Percentiles rank a stretch among this genome's conserved stretches.
These are phyloP conservation scores for Hylaeus volcanicus DNA, from an alignment of 1,140 invertebrate genomes.

Conservation along the genomic window DNA sequence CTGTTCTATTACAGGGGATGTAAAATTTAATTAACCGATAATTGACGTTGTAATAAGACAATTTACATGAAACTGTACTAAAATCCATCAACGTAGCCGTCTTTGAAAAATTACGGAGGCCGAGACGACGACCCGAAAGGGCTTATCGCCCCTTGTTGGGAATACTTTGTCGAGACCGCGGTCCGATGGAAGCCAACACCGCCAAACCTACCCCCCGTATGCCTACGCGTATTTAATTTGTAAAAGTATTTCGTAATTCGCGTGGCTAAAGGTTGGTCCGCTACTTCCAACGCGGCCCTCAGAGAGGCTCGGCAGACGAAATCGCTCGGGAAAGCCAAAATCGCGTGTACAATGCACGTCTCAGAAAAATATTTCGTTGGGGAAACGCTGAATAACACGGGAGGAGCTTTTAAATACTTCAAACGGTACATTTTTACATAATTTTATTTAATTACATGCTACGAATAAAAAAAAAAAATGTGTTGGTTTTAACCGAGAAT, in stretches of 20 bases:
- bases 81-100: constrained; percentile 27
- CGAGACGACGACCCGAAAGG: constrained; percentile 50
- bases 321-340: constrained; percentile 54
- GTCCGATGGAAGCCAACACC: constrained; percentile 70
- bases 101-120: constrained; percentile 54
- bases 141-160: constrained; percentile 69
- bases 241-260: constrained; percentile 75
- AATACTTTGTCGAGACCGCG: constrained; percentile 75
- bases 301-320: constrained; percentile 52
- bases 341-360: constrained; percentile 58
- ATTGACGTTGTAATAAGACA: background rate
- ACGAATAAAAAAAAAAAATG: no score
- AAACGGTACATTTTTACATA: no score
- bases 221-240: constrained; percentile 72
- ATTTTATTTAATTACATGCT: no score
- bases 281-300: constrained; percentile 61
- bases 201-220: constrained; percentile 61
- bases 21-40: no score
- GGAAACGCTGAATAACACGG: no score
- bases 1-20: no score
- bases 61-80: no score
- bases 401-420: no score
- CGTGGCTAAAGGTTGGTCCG: constrained; percentile 63
- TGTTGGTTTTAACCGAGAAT: no score
- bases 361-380: constrained; percentile 4